Percentiles rank a stretch among this genome's conserved stretches.
Evolutionary conservation across 2,797 vertebrate genomes (phyloP).

Genomic region (Thripadectes ignobilis): DNA sequence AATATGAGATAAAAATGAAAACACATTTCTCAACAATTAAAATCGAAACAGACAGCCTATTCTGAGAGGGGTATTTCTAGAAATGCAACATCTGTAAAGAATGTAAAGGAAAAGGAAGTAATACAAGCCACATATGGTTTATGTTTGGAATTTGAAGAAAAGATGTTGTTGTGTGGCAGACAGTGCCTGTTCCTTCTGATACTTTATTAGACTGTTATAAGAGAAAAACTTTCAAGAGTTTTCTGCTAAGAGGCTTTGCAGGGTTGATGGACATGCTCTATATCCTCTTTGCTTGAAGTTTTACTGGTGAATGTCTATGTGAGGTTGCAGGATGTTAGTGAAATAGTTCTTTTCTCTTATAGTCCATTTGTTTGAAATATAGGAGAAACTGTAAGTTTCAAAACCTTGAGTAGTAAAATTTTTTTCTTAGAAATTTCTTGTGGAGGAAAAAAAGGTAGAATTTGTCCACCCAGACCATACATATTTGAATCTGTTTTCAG

Average conservation of each 20-base stretch:
- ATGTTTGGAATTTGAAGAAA: conserved; percentile 8
- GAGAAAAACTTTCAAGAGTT: not conserved
- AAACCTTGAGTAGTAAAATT: not conserved
- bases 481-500: not conserved
- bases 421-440: not conserved
- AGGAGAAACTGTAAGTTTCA: not conserved
- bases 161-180: not conserved
- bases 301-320: not conserved
- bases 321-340: not conserved
- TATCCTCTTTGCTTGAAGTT: not conserved
- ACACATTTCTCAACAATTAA: not conserved
- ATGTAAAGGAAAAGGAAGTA: conserved; percentile 1
- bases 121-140: not conserved
- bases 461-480: not conserved
- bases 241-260: not conserved
- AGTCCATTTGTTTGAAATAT: not conserved
- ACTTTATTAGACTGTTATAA: not conserved
- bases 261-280: accelerated
- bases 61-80: conserved; percentile 5
- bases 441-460: not conserved
- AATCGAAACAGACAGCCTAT: not conserved
- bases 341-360: not conserved
- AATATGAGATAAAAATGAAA: conserved; percentile 23
- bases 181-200: not conserved
- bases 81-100: conserved; percentile 15